Conservation (phyloP, 2,888 invertebrate species). For the Tillus elongatus region DNA sequence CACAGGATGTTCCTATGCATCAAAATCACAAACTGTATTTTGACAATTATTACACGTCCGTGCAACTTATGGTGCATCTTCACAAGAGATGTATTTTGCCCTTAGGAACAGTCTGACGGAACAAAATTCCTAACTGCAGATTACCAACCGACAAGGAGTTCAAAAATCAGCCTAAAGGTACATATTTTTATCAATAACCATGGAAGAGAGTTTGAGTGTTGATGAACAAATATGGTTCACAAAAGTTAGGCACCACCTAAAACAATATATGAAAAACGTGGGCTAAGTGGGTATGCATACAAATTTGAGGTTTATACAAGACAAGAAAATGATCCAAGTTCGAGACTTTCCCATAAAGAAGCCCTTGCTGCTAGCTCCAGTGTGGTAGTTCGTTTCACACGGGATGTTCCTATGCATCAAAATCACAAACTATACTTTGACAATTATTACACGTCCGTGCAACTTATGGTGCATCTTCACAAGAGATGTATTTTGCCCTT, state of each 20-base stretch:
- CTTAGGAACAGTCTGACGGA: background rate
- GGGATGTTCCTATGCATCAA: background rate
- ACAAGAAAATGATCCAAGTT: background rate
- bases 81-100: background rate
- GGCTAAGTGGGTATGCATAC: slow-evolving; percentile 1
- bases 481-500: background rate
- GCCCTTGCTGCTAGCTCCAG: background rate
- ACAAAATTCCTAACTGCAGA: slow-evolving; percentile 2
- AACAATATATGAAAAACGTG: too few species aligned
- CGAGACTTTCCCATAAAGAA: background rate
- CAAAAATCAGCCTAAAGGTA: background rate
- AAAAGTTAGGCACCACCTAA: too few species aligned
- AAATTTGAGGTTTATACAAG: slow-evolving; percentile 1
- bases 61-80: background rate
- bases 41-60: background rate
- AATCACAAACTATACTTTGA: slow-evolving; percentile 1
- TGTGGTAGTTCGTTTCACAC: slow-evolving; percentile 1
- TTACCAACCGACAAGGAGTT: background rate
- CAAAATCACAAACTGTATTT: background rate
- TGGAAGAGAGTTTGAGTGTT: too few species aligned
- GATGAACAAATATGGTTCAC: too few species aligned
- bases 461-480: background rate
- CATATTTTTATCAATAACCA: too few species aligned
- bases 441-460: background rate
- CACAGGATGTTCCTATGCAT: background rate